These are phyloP conservation scores for Phoxinus dragarum DNA, from an alignment of 2,797 vertebrate species.

Conservation along the genomic window DNA sequence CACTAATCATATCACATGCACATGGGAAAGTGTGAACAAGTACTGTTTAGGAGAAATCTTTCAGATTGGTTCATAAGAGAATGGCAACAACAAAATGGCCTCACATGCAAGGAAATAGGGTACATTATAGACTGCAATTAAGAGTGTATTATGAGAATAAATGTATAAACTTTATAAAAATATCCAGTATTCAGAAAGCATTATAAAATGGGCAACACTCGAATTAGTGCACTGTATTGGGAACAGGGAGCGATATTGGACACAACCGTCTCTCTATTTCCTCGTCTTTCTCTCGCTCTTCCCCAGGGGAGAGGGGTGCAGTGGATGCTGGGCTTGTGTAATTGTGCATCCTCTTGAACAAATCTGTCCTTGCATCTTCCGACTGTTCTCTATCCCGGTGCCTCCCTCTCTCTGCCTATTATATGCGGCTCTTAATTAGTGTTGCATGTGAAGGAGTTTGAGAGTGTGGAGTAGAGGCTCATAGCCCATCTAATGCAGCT, in stretches of 20 bases:
- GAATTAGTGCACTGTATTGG: background rate
- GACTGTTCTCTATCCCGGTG: constrained; percentile 10
- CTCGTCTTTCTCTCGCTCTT: constrained; percentile 37
- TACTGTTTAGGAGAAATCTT: too few species aligned
- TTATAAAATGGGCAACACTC: background rate
- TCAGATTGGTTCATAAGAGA: too few species aligned
- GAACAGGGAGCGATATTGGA: background rate
- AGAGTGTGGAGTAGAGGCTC: constrained; percentile 43
- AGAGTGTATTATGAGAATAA: background rate
- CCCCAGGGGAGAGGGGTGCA: constrained; percentile 40
- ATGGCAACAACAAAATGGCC: too few species aligned
- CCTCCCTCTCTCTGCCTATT: constrained; percentile 68
- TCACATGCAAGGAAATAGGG: too few species aligned
- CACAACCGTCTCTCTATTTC: constrained; percentile 21
- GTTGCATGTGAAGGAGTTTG: constrained; percentile 62
- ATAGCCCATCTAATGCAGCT: constrained; percentile 44
- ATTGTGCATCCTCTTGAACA: constrained; percentile 71
- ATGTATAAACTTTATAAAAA: background rate
- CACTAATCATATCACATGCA: too few species aligned
- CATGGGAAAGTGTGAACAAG: too few species aligned
- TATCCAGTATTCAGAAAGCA: background rate
- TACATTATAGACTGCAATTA: background rate
- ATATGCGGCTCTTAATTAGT: constrained; percentile 78
- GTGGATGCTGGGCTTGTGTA: constrained; percentile 60
- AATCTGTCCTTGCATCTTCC: constrained; percentile 40